A percentile compares a stretch with the other conserved stretches of the same genome.
phyloP scores from a whole-genome alignment of 2,113 vertebrate species.

The Plecturocebus donacophilus region DNA sequence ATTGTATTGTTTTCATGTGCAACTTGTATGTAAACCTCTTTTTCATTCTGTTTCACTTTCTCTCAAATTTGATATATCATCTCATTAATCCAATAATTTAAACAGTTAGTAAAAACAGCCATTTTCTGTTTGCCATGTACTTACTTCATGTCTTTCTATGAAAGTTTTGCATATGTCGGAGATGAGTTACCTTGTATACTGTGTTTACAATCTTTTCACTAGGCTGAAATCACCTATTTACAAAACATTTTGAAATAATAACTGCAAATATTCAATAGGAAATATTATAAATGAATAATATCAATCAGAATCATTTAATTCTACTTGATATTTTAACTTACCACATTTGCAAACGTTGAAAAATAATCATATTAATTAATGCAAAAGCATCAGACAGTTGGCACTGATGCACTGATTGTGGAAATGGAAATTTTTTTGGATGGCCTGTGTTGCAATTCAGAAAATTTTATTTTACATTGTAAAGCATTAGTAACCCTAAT shows the following conservation, averaged over 20 bases:
- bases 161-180: background rate
- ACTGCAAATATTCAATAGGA: background rate
- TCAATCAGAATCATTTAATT: background rate
- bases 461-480: background rate
- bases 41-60: background rate
- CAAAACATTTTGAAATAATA: background rate
- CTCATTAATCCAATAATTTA: background rate
- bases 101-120: background rate
- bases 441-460: background rate
- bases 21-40: background rate
- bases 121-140: background rate
- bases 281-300: background rate
- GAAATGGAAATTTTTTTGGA: background rate
- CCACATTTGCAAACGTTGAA: background rate
- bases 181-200: background rate
- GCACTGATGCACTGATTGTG: rapidly evolving
- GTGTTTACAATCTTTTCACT: background rate
- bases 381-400: background rate
- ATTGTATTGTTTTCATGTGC: background rate
- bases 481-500: background rate
- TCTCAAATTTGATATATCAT: background rate
- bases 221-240: background rate
- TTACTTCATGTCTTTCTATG: background rate
- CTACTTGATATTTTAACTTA: background rate
- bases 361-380: background rate